A percentile compares a stretch with the other conserved stretches of the same genome.
phyloP scores from a whole-genome alignment of 92 coral and sea anemone genomes.

The Scolanthus callimorphus region DNA sequence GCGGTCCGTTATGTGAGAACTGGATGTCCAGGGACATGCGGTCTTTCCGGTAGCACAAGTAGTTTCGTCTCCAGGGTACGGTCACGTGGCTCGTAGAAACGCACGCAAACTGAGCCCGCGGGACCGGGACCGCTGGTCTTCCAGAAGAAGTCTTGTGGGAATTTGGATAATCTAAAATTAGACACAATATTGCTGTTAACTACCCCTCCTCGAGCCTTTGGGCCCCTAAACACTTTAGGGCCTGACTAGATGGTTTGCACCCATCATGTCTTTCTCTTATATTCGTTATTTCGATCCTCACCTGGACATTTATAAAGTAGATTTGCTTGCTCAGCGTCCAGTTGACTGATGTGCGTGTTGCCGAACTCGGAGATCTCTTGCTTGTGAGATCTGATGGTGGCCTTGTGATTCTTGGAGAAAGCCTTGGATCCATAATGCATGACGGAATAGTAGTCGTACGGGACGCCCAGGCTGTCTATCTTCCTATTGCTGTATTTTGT shows the following conservation, averaged over 20 bases:
- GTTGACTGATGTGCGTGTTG: conserved; percentile 29
- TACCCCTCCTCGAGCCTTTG: no score
- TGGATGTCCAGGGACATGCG: conserved; percentile 36
- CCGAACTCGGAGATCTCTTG: conserved; percentile 58
- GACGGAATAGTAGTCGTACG: conserved; percentile 69
- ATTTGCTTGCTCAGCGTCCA: conserved; percentile 65
- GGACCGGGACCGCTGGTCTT: conserved; percentile 12
- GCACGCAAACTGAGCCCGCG: conserved; percentile 26
- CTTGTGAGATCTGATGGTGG: conserved; percentile 59
- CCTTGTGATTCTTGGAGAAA: conserved; percentile 57
- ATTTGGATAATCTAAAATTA: conserved; percentile 48
- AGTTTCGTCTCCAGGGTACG: conserved; percentile 44
- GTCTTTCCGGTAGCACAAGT: conserved; percentile 60
- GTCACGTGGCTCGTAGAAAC: conserved; percentile 60
- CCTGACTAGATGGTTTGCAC: no score
- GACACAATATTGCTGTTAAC: no score
- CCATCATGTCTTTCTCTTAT: no score
- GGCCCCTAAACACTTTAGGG: no score
- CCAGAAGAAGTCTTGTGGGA: conserved; percentile 63
- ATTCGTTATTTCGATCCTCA: conserved; percentile 7
- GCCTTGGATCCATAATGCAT: conserved; percentile 75
- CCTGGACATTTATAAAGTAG: conserved; percentile 77
- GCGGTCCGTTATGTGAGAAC: conserved; percentile 56
- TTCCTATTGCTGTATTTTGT: conserved; percentile 38
- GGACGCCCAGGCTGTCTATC: conserved; percentile 61